Evolutionary conservation across 1,140 invertebrate genomes (phyloP).

Genomic region (Brachionus manjavacas): DNA sequence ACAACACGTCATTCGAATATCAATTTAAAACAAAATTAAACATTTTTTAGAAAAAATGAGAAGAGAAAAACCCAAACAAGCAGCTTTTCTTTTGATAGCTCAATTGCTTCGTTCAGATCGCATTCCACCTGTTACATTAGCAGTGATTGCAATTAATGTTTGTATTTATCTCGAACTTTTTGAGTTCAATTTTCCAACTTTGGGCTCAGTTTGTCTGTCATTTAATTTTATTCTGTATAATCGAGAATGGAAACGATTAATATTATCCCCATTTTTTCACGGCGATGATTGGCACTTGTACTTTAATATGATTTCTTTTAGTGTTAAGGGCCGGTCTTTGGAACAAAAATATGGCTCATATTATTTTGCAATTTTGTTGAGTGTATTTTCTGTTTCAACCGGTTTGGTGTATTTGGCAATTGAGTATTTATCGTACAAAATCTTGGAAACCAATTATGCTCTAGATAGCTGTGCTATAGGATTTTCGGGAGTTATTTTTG

Average conservation of each 20-base stretch:
- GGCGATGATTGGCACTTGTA: slow-evolving; percentile 70
- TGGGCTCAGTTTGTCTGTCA: slow-evolving; percentile 22
- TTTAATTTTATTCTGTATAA: slow-evolving; percentile 47
- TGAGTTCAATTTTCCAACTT: background rate
- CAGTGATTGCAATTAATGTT: slow-evolving; percentile 10
- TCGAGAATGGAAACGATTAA: slow-evolving; percentile 62
- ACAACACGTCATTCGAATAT: background rate
- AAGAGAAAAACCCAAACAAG: slow-evolving; percentile 36
- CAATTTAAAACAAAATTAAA: background rate
- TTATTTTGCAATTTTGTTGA: slow-evolving; percentile 63
- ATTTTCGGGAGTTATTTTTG: slow-evolving; percentile 66
- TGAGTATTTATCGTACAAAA: slow-evolving; percentile 47
- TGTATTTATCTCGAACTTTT: slow-evolving; percentile 32
- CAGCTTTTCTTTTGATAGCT: background rate
- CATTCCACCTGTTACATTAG: slow-evolving; percentile 24
- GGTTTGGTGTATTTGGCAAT: slow-evolving; percentile 62
- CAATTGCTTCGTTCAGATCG: background rate
- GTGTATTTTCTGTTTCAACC: slow-evolving; percentile 61
- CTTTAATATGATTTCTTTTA: slow-evolving; percentile 70
- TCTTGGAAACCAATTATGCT: slow-evolving; percentile 44
- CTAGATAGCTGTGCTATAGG: slow-evolving; percentile 64
- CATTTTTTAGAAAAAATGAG: background rate
- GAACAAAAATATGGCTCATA: slow-evolving; percentile 62
- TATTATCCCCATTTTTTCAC: slow-evolving; percentile 66
- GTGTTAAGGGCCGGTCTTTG: slow-evolving; percentile 63